These are phyloP conservation scores for Isaurus tuberculatus DNA, from an alignment of 92 coral and sea anemone genomes.

Conservation along the genomic window DNA sequence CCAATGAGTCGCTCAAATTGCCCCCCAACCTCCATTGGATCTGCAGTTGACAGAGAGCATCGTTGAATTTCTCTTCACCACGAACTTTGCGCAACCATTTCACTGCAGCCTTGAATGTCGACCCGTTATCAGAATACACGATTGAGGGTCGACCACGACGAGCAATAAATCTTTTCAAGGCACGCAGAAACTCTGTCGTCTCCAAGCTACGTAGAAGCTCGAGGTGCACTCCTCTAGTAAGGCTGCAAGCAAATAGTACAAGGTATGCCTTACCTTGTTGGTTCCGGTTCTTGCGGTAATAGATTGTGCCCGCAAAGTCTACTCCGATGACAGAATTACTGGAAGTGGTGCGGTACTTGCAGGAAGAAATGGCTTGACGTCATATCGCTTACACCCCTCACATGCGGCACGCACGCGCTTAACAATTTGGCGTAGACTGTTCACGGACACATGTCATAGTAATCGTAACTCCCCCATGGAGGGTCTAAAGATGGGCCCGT, in stretches of 20 bases:
- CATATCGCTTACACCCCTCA: slow-evolving; percentile 16
- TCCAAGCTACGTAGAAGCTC: slow-evolving; percentile 6
- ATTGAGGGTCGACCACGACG: slow-evolving; percentile 8
- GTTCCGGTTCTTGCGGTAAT: not conserved
- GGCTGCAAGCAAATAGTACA: slow-evolving; percentile 19
- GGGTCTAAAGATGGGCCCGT: slow-evolving; percentile 19
- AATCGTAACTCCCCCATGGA: slow-evolving; percentile 31
- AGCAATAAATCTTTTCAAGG: slow-evolving; percentile 16
- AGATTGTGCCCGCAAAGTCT: slow-evolving; percentile 17
- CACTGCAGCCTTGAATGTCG: slow-evolving; percentile 19
- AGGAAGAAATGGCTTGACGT: not conserved
- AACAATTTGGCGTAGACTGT: not conserved
- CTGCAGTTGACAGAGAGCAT: not conserved
- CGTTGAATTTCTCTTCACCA: slow-evolving; percentile 6
- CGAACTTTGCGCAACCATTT: slow-evolving; percentile 3
- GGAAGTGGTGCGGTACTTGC: slow-evolving; percentile 14
- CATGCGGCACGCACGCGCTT: not conserved
- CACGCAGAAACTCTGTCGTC: not conserved
- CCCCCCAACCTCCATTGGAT: slow-evolving; percentile 25
- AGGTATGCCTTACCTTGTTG: slow-evolving; percentile 21
- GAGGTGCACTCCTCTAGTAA: slow-evolving; percentile 11
- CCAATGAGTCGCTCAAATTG: slow-evolving; percentile 13
- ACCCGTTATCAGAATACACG: slow-evolving; percentile 26
- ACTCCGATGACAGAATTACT: not conserved
- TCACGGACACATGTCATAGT: slow-evolving; percentile 28